Conservation (phyloP, 1,140 invertebrate genomes). For the Drosophila dunni region DNA sequence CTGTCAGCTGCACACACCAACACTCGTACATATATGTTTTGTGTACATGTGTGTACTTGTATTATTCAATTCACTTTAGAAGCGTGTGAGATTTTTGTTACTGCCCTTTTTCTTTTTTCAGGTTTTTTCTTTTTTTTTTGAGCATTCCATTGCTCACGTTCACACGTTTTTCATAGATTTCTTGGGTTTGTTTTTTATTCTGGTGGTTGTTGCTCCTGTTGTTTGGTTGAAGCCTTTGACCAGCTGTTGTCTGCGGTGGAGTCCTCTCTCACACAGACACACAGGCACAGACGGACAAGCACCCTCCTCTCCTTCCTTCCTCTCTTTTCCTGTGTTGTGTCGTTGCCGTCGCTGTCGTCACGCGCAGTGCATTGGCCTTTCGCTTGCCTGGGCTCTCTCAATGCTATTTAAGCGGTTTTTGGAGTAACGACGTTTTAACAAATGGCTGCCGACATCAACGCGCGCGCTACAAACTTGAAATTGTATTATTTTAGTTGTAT, state of each 20-base stretch:
- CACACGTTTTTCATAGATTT: slow-evolving; percentile 43
- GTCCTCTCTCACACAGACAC: slow-evolving; percentile 46
- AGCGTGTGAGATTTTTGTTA: slow-evolving; percentile 55
- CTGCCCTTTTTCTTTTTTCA: slow-evolving; percentile 48
- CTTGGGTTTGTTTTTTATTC: slow-evolving; percentile 33
- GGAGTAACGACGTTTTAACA: slow-evolving; percentile 48
- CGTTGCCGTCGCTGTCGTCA: slow-evolving; percentile 54
- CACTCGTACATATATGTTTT: neutral
- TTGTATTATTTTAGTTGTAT: slow-evolving; percentile 54
- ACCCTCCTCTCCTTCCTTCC: neutral
- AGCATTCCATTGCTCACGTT: slow-evolving; percentile 72
- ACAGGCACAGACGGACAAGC: slow-evolving; percentile 13
- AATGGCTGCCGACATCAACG: slow-evolving; percentile 48
- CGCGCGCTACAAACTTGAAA: slow-evolving; percentile 67
- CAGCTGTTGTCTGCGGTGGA: slow-evolving; percentile 63
- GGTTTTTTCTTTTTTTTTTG: neutral
- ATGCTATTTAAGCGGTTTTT: slow-evolving; percentile 76
- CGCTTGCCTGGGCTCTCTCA: slow-evolving; percentile 69
- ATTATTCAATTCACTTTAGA: slow-evolving; percentile 22
- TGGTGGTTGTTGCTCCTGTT: slow-evolving; percentile 69
- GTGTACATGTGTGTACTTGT: slow-evolving; percentile 46
- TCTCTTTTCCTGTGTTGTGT: slow-evolving; percentile 31
- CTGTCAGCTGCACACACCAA: slow-evolving; percentile 65
- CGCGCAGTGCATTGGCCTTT: slow-evolving; percentile 76
- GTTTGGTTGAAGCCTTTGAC: slow-evolving; percentile 52